Evolutionary conservation across 2,888 invertebrate genomes (phyloP), one percentile per base, ranked within the genome.

Genomic region (Chirona hameri): DNA sequence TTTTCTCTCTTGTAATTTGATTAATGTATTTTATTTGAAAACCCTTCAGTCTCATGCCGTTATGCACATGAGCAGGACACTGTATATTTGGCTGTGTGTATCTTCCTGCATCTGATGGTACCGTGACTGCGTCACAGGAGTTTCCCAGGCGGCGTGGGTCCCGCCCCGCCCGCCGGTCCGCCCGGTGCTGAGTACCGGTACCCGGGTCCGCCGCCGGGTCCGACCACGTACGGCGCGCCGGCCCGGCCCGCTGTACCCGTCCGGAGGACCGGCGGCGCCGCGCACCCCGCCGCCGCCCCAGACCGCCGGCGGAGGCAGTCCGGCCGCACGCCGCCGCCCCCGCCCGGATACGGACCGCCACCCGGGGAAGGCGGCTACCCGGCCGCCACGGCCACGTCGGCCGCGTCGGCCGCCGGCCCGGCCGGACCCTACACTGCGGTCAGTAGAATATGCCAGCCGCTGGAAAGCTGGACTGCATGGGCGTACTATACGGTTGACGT

Each of bases 221-320:
- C 76, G 39, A 76, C 76, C 76, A 76, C 76, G 24, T 76, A 76
- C 76, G 76, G 76, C 76, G 76, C 76, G 39, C 46, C 27, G 46
- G 39, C 76, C 39, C 76, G 76, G 24, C 76, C 76, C 39, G 24
- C 39, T 46, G 76, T 76, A 76, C 76, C 31, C 31, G 18, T 18
- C 18, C 18, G 72, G 72, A 0, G 27, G 27, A 15, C 76, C 76
- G 76, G 46, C 76, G 46, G 39, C 76, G 21, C 76, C 39, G 76
- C 76, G 76, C 24, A 76, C 76, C 14, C 72, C 72, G 72, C 72
- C 72, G 72, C 72, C 72, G 15, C 76, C 76, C 46, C 76, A 21
- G 76, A 10, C 31, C 9, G 39, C 14, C 12, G 39, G 39, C 24
- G 46, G 7, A 24, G n/a, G 39, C 76, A 46, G 76, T 2, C 39